A percentile compares a stretch with the other conserved stretches of the same genome.
These are phyloP conservation scores for Microcebus ravelobensis DNA, from an alignment of 2,113 vertebrate genomes.

Conservation along the genomic window DNA sequence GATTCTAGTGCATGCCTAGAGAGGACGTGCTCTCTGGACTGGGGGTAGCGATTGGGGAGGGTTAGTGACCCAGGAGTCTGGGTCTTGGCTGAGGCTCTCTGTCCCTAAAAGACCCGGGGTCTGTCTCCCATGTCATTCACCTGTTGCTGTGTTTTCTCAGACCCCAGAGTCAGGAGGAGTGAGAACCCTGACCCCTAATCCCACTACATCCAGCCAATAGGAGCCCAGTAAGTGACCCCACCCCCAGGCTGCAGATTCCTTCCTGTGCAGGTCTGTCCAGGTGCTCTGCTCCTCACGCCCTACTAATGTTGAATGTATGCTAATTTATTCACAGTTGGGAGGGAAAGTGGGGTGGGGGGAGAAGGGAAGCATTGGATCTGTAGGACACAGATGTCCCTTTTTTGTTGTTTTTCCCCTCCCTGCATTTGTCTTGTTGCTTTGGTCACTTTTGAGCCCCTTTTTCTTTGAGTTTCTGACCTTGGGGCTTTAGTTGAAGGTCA, in stretches of 20 bases:
- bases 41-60: not conserved
- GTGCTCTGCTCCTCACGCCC: not conserved
- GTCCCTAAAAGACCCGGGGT: slow-evolving; percentile 41
- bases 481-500: slow-evolving; percentile 64
- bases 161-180: slow-evolving; percentile 57
- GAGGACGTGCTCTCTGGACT: slow-evolving; percentile 42
- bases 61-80: slow-evolving; percentile 23
- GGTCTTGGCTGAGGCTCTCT: slow-evolving; percentile 35
- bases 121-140: slow-evolving; percentile 66
- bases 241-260: not conserved
- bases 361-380: not conserved
- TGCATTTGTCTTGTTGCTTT: not conserved
- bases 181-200: slow-evolving; percentile 67
- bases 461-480: slow-evolving; percentile 65
- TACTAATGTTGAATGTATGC: not conserved
- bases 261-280: not conserved
- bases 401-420: not conserved
- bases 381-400: not conserved
- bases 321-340: not conserved
- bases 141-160: slow-evolving; percentile 70
- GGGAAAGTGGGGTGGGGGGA: not conserved
- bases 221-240: slow-evolving; percentile 73
- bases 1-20: not conserved
- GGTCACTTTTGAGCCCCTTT: slow-evolving; percentile 54
- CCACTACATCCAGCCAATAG: slow-evolving; percentile 62